These are phyloP conservation scores for Cepaea hortensis DNA, from an alignment of 2,888 invertebrate genomes.

Conservation along the genomic window DNA sequence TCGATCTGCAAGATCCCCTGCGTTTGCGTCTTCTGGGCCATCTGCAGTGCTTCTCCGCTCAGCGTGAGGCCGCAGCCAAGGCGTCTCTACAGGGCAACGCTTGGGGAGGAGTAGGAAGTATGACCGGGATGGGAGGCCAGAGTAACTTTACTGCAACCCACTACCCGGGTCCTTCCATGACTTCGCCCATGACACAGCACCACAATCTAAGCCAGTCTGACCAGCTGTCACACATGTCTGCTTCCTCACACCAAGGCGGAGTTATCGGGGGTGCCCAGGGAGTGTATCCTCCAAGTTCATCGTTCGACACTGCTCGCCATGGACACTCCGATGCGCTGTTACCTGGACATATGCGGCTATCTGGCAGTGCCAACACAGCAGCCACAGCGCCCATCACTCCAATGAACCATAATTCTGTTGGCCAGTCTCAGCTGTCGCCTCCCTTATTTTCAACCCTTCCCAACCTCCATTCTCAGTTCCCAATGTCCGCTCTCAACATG, in stretches of 20 bases:
- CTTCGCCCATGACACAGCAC: conserved; percentile 44
- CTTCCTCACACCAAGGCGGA: conserved; percentile 36
- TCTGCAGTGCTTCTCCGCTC: conserved; percentile 91
- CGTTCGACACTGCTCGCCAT: conserved; percentile 30
- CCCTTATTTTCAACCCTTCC: conserved; percentile 61
- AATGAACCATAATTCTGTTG: conserved; percentile 57
- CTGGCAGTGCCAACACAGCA: conserved; percentile 69
- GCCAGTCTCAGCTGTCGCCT: conserved; percentile 67
- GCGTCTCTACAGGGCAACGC: conserved; percentile 64
- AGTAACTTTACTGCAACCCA: conserved; percentile 50
- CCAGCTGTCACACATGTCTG: conserved; percentile 56
- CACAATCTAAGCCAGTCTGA: conserved; percentile 62
- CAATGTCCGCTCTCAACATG: conserved; percentile 61
- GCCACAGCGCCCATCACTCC: conserved; percentile 1
- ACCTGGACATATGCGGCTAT: conserved; percentile 57
- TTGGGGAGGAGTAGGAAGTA: conserved; percentile 62
- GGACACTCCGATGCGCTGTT: conserved; percentile 31
- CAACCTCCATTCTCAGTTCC: conserved; percentile 72
- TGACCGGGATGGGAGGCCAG: conserved; percentile 48
- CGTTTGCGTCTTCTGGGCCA: conserved; percentile 93
- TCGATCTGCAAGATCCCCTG: conserved; percentile 95
- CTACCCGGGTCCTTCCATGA: conserved; percentile 50
- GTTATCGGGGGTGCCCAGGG: conserved; percentile 9
- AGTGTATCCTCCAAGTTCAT: conserved; percentile 26
- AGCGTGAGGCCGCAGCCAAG: conserved; percentile 71